These are phyloP conservation scores for Eurytoma californica DNA, from an alignment of 2,888 invertebrate species.

Conservation along the genomic window DNA sequence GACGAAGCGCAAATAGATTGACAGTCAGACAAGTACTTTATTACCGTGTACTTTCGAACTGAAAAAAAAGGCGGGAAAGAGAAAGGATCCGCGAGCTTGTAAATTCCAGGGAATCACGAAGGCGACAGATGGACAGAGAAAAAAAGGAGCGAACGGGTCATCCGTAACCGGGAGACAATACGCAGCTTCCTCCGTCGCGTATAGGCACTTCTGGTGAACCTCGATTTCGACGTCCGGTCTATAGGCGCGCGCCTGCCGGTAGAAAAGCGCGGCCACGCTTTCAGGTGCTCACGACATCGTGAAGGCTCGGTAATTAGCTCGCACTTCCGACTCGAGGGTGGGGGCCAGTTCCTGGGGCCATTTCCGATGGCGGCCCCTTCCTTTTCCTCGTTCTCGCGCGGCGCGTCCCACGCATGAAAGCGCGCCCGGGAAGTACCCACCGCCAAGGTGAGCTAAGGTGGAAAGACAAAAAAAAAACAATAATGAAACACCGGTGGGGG, in stretches of 20 bases:
- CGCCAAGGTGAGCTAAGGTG: slow-evolving; percentile 59
- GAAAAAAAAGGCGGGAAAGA: too few relatives aligned
- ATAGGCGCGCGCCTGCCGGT: neutral
- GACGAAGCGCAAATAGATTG: too few relatives aligned
- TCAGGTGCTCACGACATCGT: slow-evolving; percentile 57
- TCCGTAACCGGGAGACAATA: slow-evolving; percentile 63
- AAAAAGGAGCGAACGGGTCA: slow-evolving; percentile 54
- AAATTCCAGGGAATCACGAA: slow-evolving; percentile 51
- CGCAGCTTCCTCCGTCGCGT: slow-evolving; percentile 61
- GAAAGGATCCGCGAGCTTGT: neutral
- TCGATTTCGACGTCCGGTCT: slow-evolving; percentile 17
- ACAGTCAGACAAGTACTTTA: too few relatives aligned
- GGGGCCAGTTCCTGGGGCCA: slow-evolving; percentile 64
- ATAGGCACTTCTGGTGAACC: slow-evolving; percentile 58
- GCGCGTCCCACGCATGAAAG: slow-evolving; percentile 69
- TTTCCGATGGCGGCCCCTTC: slow-evolving; percentile 65
- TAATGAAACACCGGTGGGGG: slow-evolving; percentile 35
- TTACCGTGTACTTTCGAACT: too few relatives aligned
- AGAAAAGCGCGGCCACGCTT: slow-evolving; percentile 22
- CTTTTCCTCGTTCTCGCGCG: slow-evolving; percentile 56
- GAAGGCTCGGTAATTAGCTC: slow-evolving; percentile 59
- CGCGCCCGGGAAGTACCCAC: slow-evolving; percentile 62
- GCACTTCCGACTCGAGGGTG: slow-evolving; percentile 57
- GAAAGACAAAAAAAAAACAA: neutral
- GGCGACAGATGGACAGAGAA: slow-evolving; percentile 21